Evolutionary conservation across 2,888 invertebrate genomes (phyloP).

Genomic region (Trachelus iudaicus): DNA sequence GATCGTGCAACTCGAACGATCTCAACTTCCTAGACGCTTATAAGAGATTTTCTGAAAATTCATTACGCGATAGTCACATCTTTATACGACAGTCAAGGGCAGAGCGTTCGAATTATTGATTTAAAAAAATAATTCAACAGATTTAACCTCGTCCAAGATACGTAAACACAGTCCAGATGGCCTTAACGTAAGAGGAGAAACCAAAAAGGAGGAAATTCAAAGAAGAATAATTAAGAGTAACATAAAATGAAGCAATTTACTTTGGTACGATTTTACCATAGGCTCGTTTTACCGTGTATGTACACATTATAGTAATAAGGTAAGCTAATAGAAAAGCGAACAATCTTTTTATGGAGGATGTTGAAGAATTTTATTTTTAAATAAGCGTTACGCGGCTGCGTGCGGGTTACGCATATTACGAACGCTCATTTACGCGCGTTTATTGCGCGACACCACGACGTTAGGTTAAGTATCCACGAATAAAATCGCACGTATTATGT

Average conservation of each 20-base stretch:
- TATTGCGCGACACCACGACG: background rate
- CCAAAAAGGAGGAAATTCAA: background rate
- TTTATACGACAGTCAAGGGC: background rate
- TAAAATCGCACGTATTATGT: constrained; percentile 4
- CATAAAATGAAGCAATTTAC: constrained; percentile 16
- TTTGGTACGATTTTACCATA: constrained; percentile 43
- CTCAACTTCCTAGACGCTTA: background rate
- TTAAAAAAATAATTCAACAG: background rate
- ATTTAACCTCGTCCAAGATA: background rate
- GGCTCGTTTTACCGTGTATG: constrained; percentile 11
- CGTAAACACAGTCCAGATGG: background rate
- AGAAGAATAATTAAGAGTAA: background rate
- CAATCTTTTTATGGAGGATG: constrained; percentile 25
- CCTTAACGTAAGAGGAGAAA: background rate
- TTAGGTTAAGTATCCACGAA: background rate
- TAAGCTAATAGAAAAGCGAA: background rate
- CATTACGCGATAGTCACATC: background rate
- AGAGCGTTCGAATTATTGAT: background rate
- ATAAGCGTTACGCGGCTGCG: constrained; percentile 1
- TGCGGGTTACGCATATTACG: background rate
- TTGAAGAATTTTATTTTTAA: constrained; percentile 31
- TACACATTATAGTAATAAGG: background rate
- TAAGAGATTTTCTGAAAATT: background rate
- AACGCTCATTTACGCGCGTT: background rate
- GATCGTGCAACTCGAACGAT: background rate